Base-by-base conservation (phyloP, 2,113 vertebrate genomes). In the Lampris incognitus region DNA sequence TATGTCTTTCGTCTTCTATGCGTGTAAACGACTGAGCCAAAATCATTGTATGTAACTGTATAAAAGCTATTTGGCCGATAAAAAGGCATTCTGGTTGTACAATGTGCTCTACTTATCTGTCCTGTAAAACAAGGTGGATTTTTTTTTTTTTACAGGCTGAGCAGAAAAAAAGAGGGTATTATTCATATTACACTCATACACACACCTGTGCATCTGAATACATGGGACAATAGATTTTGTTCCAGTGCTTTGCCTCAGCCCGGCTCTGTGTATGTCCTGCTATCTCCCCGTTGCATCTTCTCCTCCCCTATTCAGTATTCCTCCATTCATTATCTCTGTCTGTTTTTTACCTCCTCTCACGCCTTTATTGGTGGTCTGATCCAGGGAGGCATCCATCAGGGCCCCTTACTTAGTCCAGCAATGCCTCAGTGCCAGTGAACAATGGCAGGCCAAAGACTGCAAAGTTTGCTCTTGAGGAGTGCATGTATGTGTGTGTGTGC, bases 371-470 rank as follows among this genome's bases (percentile, higher is more conserved):
- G 91, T 92, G 91, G 91, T 91, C 91, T 62, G 63, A 80, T 39
- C 67, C 78, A 78, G 85, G 85, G 83, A 85, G 86, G 87, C 70
- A 90, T 91, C 89, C 87, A 91, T 91, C 90, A 88, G 91, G 91
- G 91, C 70, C 91, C 91, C 91, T 91, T 90, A 91, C 91, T 92
- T 91, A 91, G 88, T 88, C 84, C 51, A 24, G 84, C 51, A 66
- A 89, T 70, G 91, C 90, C 74, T 92, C 90, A 91, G 86, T 62
- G 87, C 77, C 67, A 39, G 13, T 9, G 79, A 89, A 92, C 91
- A 92, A 92, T 91, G 75, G 78, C 24, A 76, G 78, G 50, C 85
- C 83, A 72, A 82, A 86, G 73, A 78, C 77, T 80, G 82, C 85
- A 69, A 65, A 85, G 89, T 85, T 90, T 87, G 80, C 81, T 88